Conservation (phyloP, 2,113 vertebrate genomes). For the Pituophis catenifer region DNA sequence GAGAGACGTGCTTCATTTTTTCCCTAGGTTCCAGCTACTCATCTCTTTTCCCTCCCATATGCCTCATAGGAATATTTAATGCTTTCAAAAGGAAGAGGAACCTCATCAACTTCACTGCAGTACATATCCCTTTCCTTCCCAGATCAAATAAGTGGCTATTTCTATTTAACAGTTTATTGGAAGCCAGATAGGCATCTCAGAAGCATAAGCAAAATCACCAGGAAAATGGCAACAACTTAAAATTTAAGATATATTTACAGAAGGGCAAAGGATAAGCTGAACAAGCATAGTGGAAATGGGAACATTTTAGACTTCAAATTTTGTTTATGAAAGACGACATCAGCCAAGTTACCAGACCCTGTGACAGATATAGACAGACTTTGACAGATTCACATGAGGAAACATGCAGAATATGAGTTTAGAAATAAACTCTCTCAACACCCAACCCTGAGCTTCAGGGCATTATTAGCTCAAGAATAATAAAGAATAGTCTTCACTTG, state of each 20-base stretch:
- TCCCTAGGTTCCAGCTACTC: not conserved
- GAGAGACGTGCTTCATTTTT: not conserved
- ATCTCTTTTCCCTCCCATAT: not conserved
- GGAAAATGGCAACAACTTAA: not conserved
- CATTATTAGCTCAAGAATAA: not conserved
- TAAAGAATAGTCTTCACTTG: not conserved
- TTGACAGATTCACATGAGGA: not conserved
- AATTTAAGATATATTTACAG: not conserved
- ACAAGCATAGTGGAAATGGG: not conserved
- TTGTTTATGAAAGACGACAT: not conserved
- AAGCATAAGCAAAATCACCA: not conserved
- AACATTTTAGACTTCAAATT: not conserved
- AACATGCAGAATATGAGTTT: not conserved
- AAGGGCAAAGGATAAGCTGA: too few species aligned
- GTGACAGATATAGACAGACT: not conserved
- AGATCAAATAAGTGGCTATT: not conserved
- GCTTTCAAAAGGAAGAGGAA: not conserved
- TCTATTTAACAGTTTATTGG: not conserved
- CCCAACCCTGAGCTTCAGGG: not conserved
- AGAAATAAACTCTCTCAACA: not conserved
- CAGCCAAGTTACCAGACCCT: not conserved
- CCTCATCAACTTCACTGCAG: not conserved
- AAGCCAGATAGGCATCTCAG: not conserved
- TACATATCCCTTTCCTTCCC: not conserved
- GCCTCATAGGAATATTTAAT: not conserved